Base-by-base conservation (phyloP, 2,888 invertebrate species). In the Ophonus ardosiacus region DNA sequence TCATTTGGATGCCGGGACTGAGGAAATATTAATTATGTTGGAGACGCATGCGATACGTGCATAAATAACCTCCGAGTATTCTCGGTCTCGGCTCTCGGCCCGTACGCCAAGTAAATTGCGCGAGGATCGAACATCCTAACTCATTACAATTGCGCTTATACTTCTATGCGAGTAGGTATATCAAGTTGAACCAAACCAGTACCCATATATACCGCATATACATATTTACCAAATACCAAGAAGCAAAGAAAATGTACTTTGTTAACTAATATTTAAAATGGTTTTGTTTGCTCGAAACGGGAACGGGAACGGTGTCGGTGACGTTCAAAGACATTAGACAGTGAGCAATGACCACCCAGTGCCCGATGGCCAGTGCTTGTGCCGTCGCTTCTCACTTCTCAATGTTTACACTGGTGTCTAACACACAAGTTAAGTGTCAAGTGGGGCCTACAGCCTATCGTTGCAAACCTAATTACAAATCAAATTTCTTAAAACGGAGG, bases 401-500 rank as follows among this genome's bases (percentile, higher is more conserved):
- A 31, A n/a, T 38, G 31, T 61, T 63, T 63, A 63, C 63, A 21
- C 61, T 31, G 7, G 68, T 68, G 68, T 68, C 38, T 68, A 68
- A 68, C 71, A 18, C 18, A 40, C 24, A 18, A 74, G 43, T 6
- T 17, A 74, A 74, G 43, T 74, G 71, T 74, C 71, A 74, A 74
- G 68, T 68, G n/a, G 18, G 21, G 18, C 56, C 18, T 13, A 56
- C 56, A 7, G 57, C 13, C 56, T 51, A 51, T 51, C 43, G 10
- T 51, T n/a, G 61, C 78, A 68, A 81, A 68, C 68, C 81, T 31
- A 68, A 81, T 81, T 81, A 71, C 56, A 81, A 81, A 81, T 81
- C 68, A 81, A 81, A 81, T 81, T 81, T 81, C 71, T 81, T 81
- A 81, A 81, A 81, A 81, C 81, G 43, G 65, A 59, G 65, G 78